Conservation (phyloP, 2,113 vertebrate genomes). For the Brachypodius melanocephalos region DNA sequence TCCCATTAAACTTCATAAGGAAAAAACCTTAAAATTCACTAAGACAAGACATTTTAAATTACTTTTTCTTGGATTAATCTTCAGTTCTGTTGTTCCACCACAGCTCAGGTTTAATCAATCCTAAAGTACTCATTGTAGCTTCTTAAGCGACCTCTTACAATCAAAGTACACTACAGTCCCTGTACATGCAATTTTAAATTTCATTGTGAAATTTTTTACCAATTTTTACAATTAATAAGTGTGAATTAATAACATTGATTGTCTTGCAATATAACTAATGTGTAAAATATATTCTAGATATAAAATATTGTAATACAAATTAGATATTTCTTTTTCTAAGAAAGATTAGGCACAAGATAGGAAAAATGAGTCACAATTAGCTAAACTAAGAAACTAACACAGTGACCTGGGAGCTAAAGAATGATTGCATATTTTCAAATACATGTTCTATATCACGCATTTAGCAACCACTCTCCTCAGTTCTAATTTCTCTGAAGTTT, state of each 20-base stretch:
- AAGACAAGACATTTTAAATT: neutral
- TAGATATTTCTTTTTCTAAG: neutral
- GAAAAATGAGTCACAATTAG: neutral
- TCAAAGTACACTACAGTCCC: neutral
- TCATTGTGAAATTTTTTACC: neutral
- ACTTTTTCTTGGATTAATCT: neutral
- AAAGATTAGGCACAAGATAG: neutral
- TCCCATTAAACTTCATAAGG: neutral
- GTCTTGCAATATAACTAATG: neutral
- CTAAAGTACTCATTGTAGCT: neutral
- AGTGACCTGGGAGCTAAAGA: neutral
- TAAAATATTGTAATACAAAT: neutral
- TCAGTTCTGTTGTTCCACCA: rapidly evolving
- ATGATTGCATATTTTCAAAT: neutral
- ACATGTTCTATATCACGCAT: neutral
- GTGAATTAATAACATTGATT: neutral
- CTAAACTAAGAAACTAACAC: neutral
- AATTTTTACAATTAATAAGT: neutral
- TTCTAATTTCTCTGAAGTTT: neutral
- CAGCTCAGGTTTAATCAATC: neutral
- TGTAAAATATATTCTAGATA: neutral
- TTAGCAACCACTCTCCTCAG: neutral
- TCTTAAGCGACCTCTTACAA: neutral
- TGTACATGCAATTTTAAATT: neutral
- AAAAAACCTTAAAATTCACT: neutral